A percentile compares a stretch with the other conserved stretches of the same genome.
Evolutionary conservation across 2,888 invertebrate genomes (phyloP).

Genomic region (Drosophila ezoana): DNA sequence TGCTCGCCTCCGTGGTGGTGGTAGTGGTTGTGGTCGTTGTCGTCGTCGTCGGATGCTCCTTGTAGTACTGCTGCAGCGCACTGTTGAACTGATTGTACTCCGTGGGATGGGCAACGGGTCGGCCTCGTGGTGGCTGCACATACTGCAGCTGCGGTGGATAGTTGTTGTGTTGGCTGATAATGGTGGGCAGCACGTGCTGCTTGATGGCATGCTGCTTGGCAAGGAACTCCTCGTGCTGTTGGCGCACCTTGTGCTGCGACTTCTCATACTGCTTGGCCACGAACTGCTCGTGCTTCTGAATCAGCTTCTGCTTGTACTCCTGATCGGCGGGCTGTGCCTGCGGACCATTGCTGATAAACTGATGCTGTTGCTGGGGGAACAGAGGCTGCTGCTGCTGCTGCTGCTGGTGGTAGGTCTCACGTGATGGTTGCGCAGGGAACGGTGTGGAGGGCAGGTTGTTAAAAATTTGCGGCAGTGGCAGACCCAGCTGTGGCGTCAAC

Average conservation of each 20-base stretch:
- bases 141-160: slow-evolving; percentile 61
- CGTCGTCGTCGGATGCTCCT: slow-evolving; percentile 89
- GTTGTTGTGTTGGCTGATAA: slow-evolving; percentile 84
- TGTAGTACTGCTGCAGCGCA: slow-evolving; percentile 89
- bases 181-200: slow-evolving; percentile 81
- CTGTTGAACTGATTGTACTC: slow-evolving; percentile 88
- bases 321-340: slow-evolving; percentile 85
- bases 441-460: slow-evolving; percentile 69
- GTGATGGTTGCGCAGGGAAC: slow-evolving; percentile 63
- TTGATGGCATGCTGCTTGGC: slow-evolving; percentile 89
- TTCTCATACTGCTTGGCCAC: slow-evolving; percentile 92
- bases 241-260: slow-evolving; percentile 90
- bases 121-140: slow-evolving; percentile 83
- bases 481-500: slow-evolving; percentile 76
- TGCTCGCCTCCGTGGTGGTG: slow-evolving; percentile 86
- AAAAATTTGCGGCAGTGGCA: slow-evolving; percentile 76
- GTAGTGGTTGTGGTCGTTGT: slow-evolving; percentile 89
- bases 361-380: slow-evolving; percentile 57
- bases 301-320: slow-evolving; percentile 89
- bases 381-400: slow-evolving; percentile 58
- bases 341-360: slow-evolving; percentile 58
- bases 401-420: slow-evolving; percentile 65
- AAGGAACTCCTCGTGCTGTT: slow-evolving; percentile 89
- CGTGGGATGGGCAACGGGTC: slow-evolving; percentile 86
- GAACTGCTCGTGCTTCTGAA: slow-evolving; percentile 91